A percentile compares a stretch with the other conserved stretches of the same genome.
Evolutionary conservation across 2,888 invertebrate species (phyloP).

Genomic region (Marronus borbonicus): DNA sequence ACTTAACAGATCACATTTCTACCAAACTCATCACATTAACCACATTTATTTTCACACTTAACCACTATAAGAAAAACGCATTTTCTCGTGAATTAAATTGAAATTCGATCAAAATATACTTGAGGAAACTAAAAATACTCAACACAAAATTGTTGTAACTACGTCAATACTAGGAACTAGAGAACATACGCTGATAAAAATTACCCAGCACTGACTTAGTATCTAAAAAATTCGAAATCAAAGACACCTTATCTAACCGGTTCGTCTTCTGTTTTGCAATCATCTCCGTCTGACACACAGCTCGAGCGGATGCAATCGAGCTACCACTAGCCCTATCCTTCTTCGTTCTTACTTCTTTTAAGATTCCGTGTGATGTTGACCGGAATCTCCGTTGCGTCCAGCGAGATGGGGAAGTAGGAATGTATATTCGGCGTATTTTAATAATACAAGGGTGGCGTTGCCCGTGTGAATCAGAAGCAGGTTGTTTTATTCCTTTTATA

Average conservation of each 20-base stretch:
- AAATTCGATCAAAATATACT: too few species aligned
- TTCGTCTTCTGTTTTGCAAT: constrained; percentile 63
- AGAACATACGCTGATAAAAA: constrained; percentile 41
- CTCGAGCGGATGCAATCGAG: constrained; percentile 58
- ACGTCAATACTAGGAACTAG: too few species aligned
- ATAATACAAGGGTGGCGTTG: constrained; percentile 59
- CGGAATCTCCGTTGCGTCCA: constrained; percentile 48
- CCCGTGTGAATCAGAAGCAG: constrained; percentile 66
- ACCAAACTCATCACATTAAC: too few species aligned
- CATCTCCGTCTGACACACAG: constrained; percentile 59
- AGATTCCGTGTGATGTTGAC: constrained; percentile 54
- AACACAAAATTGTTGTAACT: too few species aligned
- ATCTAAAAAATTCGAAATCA: constrained; percentile 53
- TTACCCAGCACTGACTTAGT: constrained; percentile 63
- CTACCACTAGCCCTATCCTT: constrained; percentile 57
- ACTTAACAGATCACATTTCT: too few species aligned
- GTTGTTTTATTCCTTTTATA: constrained; percentile 67
- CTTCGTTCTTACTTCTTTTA: constrained; percentile 53
- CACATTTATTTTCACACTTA: too few species aligned
- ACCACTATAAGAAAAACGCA: too few species aligned
- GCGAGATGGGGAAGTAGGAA: constrained; percentile 63
- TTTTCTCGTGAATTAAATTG: too few species aligned
- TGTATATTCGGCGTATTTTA: constrained; percentile 60
- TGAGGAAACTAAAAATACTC: too few species aligned
- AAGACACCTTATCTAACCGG: constrained; percentile 66